A percentile compares a stretch with the other conserved stretches of the same genome.
Evolutionary conservation across 2,113 vertebrate species (phyloP).

Genomic region (Oreochromis tanganicae): DNA sequence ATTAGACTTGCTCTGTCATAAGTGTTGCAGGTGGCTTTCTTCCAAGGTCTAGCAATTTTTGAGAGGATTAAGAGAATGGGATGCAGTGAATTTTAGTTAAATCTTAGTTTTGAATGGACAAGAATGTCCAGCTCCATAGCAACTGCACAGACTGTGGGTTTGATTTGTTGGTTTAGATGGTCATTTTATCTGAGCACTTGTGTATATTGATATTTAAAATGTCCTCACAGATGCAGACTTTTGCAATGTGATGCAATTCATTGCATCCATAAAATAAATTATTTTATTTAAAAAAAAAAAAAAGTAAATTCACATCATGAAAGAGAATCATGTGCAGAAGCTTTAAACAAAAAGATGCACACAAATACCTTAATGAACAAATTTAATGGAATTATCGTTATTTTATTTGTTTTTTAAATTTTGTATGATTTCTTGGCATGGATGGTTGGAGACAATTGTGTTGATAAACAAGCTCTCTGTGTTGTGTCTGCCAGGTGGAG

Average conservation of each 20-base stretch:
- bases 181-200: background rate
- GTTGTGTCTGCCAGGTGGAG: conserved; percentile 81
- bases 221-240: background rate
- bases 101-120: background rate
- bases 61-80: background rate
- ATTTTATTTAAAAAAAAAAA: background rate
- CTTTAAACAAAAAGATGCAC: background rate
- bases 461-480: background rate
- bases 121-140: background rate
- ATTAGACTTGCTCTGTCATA: background rate
- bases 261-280: background rate
- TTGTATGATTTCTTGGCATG: background rate
- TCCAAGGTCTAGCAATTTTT: background rate
- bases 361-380: background rate
- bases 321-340: background rate
- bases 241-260: background rate
- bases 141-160: background rate
- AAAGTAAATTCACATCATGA: background rate
- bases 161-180: background rate
- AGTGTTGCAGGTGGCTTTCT: background rate
- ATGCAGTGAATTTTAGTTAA: background rate
- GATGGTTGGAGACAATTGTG: background rate
- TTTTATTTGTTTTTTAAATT: background rate
- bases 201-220: background rate
- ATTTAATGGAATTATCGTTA: background rate